Evolutionary conservation across 2,797 vertebrate genomes (phyloP), one percentile per base, ranked within the genome.

Genomic region (Sorex maritimensis): DNA sequence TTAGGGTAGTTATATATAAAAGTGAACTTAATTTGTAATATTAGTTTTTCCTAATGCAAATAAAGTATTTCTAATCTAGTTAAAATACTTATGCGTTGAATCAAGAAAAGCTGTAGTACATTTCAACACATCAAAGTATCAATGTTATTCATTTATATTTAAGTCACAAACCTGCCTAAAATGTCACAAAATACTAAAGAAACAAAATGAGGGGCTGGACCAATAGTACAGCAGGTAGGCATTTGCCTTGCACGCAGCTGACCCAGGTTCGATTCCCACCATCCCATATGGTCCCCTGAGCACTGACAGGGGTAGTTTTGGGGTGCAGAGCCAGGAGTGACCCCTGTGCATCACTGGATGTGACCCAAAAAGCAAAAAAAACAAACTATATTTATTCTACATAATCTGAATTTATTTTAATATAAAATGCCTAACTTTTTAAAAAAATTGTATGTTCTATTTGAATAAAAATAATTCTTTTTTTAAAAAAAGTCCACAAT

Each of bases 11-110:
- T 92, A 38, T 34, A 92, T 55, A 9, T 74, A 67, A 79, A 93
- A 65, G 58, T 81, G 68, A 77, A 46, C 49, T 38, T 78, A 26
- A 61, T 93, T 94, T 79, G 17, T 61, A 44, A 90, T 61, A 94
- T 68, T 79, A 79, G 67, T 67, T 67, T 92, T 92, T 84, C 88
- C 69, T 71, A 77, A 82, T 46, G 26, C 23, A 88, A 78, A 93
- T 38, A 61, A 61, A 91, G 74, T 49, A n/a, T 9, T 86, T 8
- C 52, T 61, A 92, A 78, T 21, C 49, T 88, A 13, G 72, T 6
- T 11, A 94, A 73, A 55, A 4, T 46, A 78, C 44, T 68, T 72
- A 77, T 7, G 41, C 26, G 41, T n/a, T 85, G 84, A 86, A 94
- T 90, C 71, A 74, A 81, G 23, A 21, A 85, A 94, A 86, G 41